Base-by-base conservation (phyloP, 2,888 invertebrate genomes). In the Trichacis sp. region DNA sequence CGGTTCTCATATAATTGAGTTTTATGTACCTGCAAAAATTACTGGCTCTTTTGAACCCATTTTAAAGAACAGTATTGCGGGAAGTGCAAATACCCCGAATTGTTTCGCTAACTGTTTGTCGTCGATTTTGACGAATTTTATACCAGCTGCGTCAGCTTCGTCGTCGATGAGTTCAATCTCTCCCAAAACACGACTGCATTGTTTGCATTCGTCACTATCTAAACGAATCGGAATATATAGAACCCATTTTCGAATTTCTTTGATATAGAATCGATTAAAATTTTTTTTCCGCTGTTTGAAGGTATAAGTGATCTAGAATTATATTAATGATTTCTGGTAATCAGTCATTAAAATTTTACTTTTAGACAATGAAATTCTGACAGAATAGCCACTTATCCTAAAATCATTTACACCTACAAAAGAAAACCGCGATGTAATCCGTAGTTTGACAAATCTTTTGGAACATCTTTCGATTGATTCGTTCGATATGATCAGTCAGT, bases 181-280 rank as follows among this genome's bases (percentile, higher is more conserved):
- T 33, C 90, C 88, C 73, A 96, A 87, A 19, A 96, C 96, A 81
- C 92, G 89, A 72, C 93, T 93, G 82, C 96, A 96, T 85, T 96
- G 96, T 85, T 95, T 96, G 87, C 96, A 96, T 86, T 96, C 95
- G 88, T 93, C 93, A 88, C 95, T 95, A 87, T 95, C 96, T 96
- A 87, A 90, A 89, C 85, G 87, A 85, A 85, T 84, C n/a, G n/a
- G 78, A 83, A 20, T 42, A 36, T 45, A 36, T 29, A n/a, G 33
- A 8, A 24, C 24, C 17, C 2, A 49, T 49, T 14, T 33, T 38
- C 33, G n/a, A n/a, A n/a, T n/a, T n/a, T n/a, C n/a, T n/a, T n/a
- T n/a, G n/a, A n/a, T n/a, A n/a, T n/a, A n/a, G n/a, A n/a, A n/a
- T n/a, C n/a, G n/a, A n/a, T n/a, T n/a, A n/a, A n/a, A n/a, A n/a